These are phyloP conservation scores for Microcebus lehilahytsara DNA, from an alignment of 2,113 vertebrate species.

Conservation along the genomic window DNA sequence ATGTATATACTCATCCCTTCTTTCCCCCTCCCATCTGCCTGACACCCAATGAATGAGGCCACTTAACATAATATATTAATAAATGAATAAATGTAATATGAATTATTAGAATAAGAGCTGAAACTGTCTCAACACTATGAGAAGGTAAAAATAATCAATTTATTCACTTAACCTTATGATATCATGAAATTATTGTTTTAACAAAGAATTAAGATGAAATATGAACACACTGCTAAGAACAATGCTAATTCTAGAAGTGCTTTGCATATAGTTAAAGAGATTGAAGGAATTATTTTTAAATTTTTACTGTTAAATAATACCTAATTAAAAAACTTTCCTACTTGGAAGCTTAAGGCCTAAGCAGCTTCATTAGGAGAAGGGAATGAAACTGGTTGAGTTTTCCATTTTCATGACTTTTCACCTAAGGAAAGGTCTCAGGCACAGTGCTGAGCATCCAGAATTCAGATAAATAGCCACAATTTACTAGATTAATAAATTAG, in stretches of 20 bases:
- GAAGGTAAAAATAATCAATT: not conserved
- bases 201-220: constrained; percentile 2
- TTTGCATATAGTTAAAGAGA: not conserved
- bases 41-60: not conserved
- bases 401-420: not conserved
- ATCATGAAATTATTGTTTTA: not conserved
- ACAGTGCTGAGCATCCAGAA: not conserved
- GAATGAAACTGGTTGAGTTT: not conserved
- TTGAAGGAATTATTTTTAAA: not conserved
- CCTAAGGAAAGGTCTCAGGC: not conserved
- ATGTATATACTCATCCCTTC: too few species aligned
- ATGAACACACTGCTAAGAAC: not conserved
- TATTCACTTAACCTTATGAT: not conserved
- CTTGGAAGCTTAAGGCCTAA: not conserved
- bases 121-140: not conserved
- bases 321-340: not conserved
- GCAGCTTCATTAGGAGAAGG: not conserved
- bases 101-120: not conserved
- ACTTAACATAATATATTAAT: not conserved
- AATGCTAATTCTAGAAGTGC: not conserved
- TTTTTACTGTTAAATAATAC: not conserved
- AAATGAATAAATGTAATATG: not conserved
- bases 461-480: not conserved
- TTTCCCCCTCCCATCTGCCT: too few species aligned
- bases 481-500: not conserved